phyloP scores from a whole-genome alignment of 2,888 invertebrate genomes.

The Dendrolimus pini region DNA sequence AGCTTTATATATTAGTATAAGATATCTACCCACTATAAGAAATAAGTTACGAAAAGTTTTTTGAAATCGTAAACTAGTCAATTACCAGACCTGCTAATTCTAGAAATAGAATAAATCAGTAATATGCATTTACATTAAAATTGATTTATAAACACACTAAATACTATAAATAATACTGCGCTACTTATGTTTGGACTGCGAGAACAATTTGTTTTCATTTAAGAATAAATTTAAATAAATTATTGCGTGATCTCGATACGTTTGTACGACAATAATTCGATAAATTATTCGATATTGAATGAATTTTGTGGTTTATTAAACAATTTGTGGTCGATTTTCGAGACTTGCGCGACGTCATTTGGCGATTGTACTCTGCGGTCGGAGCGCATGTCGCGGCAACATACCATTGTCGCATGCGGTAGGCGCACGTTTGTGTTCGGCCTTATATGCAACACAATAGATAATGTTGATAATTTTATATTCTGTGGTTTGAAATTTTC shows the following conservation, averaged over 20 bases:
- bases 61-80: no score
- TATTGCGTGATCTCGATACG: background rate
- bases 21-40: no score
- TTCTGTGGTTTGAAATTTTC: conserved; percentile 7
- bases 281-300: background rate
- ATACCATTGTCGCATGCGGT: conserved; percentile 24
- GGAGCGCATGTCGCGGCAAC: conserved; percentile 21
- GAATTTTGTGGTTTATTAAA: conserved; percentile 19
- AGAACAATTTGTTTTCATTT: no score
- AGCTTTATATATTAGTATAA: no score
- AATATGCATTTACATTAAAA: no score
- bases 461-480: conserved; percentile 2
- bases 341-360: conserved; percentile 29
- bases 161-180: no score
- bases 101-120: no score
- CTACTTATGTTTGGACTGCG: no score
- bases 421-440: conserved; percentile 12
- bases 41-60: no score
- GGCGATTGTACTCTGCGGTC: conserved; percentile 36
- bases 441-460: conserved; percentile 15
- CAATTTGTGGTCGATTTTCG: conserved; percentile 50
- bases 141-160: no score
- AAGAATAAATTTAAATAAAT: no score
- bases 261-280: conserved; percentile 28
- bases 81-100: no score